These are phyloP conservation scores for Fragum fragum DNA, from an alignment of 2,888 invertebrate species.

Conservation along the genomic window DNA sequence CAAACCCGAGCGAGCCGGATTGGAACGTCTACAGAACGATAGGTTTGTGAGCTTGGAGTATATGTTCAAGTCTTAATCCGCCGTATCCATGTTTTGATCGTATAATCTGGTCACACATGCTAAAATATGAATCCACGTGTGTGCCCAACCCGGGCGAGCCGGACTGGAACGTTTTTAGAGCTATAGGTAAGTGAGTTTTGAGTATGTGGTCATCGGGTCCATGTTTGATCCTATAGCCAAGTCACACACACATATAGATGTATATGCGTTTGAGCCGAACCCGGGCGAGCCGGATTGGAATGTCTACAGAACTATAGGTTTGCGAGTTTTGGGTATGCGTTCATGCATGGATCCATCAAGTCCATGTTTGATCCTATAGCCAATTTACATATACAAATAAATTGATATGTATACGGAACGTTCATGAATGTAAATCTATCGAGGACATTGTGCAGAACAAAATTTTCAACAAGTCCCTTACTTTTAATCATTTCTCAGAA, in stretches of 20 bases:
- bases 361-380: slow-evolving; percentile 88
- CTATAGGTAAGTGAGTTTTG: no score
- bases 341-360: slow-evolving; percentile 88
- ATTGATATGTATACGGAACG: no score
- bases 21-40: slow-evolving; percentile 82
- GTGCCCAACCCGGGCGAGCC: neutral
- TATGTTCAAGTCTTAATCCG: slow-evolving; percentile 88
- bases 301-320: slow-evolving; percentile 84
- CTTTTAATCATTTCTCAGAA: neutral
- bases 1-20: slow-evolving; percentile 90
- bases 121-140: neutral
- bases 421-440: no score
- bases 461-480: neutral
- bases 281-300: slow-evolving; percentile 89
- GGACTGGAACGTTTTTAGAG: neutral
- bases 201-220: slow-evolving; percentile 79
- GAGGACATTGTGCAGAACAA: no score
- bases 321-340: no score
- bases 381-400: slow-evolving; percentile 87
- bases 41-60: slow-evolving; percentile 64
- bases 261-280: slow-evolving; percentile 92
- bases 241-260: slow-evolving; percentile 88
- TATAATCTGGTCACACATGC: neutral
- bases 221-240: slow-evolving; percentile 81
- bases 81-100: slow-evolving; percentile 88